Base-by-base conservation (phyloP, 64 coral and sea anemone genomes). In the Montipora foliosa region DNA sequence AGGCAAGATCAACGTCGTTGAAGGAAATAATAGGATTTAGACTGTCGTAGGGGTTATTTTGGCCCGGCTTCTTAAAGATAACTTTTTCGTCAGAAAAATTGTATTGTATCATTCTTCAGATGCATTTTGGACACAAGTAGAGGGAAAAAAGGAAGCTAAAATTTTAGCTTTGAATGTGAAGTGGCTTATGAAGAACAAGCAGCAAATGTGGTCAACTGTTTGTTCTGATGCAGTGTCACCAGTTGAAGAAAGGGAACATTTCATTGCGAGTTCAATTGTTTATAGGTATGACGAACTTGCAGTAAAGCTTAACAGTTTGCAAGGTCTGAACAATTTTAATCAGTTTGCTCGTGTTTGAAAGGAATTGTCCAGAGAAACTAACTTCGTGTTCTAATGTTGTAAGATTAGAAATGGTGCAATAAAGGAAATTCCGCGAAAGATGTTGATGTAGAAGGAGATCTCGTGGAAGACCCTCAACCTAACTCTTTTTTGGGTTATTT, bases 111-210 rank as follows among this genome's bases (percentile, higher is more conserved):
- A 8, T 6, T 57, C 53, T 57, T 57, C 53, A 57, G 11, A 57
- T 57, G 37, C 46, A 0, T 0, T 22, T 49, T 6, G 3, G 45
- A 3, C 46, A 44, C 17, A 13, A 19, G 7, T 66, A 5, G 15
- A 5, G 15, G 6, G 66, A 50, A 5, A 19, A 15, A 20, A 45
- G 13, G 19, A 86, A n/a, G 45, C 4, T 6, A 48, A 51, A 4
- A 44, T 50, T 72, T 46, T 64, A 86, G 82, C 66, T 12, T n/a
- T n/a, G 62, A 72, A 84, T n/a, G 21, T 5, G n/a, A 3, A 45
- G 47, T 71, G 82, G 66, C 44, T 70, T 47, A 72, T 86, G 82
- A 86, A 3, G 66, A 86, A 86, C 62, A 86, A 72, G 66, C 82
- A 49, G 82, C 62, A 86, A 86, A 86, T 21, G 11, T 69, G 4